phyloP scores from a whole-genome alignment of 35 echinoderm and acorn worm genomes.

The Hemicentrotus pulcherrimus region DNA sequence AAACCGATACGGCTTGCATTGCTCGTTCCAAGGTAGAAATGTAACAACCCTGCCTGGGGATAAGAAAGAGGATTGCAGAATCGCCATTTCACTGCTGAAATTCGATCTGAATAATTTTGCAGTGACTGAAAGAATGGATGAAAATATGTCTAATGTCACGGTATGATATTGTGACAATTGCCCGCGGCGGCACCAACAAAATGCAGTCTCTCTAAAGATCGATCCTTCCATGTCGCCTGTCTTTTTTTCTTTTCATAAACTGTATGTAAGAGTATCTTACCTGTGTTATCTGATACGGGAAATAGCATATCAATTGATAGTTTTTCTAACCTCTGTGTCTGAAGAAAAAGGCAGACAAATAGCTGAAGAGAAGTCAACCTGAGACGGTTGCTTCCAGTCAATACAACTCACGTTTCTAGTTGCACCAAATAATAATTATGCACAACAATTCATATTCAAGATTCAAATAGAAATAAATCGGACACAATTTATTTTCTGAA shows the following conservation, averaged over 20 bases:
- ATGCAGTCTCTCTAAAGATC: conserved; percentile 6
- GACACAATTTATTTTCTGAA: background rate
- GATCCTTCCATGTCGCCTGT: background rate
- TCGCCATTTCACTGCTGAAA: conserved; percentile 37
- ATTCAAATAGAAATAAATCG: background rate
- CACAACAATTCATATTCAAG: background rate
- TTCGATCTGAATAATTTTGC: conserved; percentile 36
- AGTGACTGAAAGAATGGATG: conserved; percentile 44
- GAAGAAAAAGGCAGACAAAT: background rate
- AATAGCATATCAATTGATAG: background rate
- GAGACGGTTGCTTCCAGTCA: background rate
- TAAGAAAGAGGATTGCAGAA: background rate
- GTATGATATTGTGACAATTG: background rate
- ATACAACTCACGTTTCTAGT: background rate
- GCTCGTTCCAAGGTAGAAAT: conserved; percentile 14
- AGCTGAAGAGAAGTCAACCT: background rate
- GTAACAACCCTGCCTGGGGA: background rate
- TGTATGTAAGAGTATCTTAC: conserved; percentile 20
- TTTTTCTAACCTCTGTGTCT: conserved; percentile 26
- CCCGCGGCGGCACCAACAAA: background rate
- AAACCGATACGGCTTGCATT: conserved; percentile 22
- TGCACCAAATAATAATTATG: background rate
- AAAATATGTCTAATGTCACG: conserved; percentile 36
- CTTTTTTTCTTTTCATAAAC: background rate
- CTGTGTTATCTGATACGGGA: conserved; percentile 32